Base-by-base conservation (phyloP, 2,113 vertebrate genomes). In the Tupaia tana region DNA sequence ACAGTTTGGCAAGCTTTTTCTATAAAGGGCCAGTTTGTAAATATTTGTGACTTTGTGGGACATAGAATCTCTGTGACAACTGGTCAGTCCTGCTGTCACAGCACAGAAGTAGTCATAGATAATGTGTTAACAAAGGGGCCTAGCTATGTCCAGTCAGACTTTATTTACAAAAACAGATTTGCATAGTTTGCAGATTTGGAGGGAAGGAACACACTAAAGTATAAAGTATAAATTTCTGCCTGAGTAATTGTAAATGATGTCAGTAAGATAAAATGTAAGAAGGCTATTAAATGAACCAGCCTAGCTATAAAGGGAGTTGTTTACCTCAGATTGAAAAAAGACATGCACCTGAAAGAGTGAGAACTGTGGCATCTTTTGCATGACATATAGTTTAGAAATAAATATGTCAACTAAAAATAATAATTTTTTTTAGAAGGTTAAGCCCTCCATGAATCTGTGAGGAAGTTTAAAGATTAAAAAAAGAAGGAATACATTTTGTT, bases 361-460 rank as follows among this genome's bases (percentile, higher is more conserved):
- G 9, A 25, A 9, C 24, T 1, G 0, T 9, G 56, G 22, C 3
- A 0, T 16, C 31, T 54, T 24, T 18, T 4, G 64, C 8, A 0
- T 19, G 6, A 24, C 43, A 18, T 2, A 8, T 19, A 29, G n/a
- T 15, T 75, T 43, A 54, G 74, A 92, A 77, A 71, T 18, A 75
- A 34, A 59, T 6, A 31, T 3, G 29, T 43, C 43, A 43, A 43
- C 43, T 43, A 43, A 43, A 43, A 43, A 43, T 43, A 43, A 43
- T 43, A 43, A 43, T 43, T 3, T 43, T 43, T 43, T 43, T 43
- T 43, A 43, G 43, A 54, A 81, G 20, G 24, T 64, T 16, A 52
- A 84, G 14, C 2, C 16, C 27, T 88, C 54, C 2, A 10, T 52
- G 43, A 70, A 29, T 64, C 64, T 89, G 52, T 13, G 34, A 24